Percentiles rank a stretch among this genome's conserved stretches.
phyloP scores from a whole-genome alignment of 2,113 vertebrate species.

The Antigone vipio region DNA sequence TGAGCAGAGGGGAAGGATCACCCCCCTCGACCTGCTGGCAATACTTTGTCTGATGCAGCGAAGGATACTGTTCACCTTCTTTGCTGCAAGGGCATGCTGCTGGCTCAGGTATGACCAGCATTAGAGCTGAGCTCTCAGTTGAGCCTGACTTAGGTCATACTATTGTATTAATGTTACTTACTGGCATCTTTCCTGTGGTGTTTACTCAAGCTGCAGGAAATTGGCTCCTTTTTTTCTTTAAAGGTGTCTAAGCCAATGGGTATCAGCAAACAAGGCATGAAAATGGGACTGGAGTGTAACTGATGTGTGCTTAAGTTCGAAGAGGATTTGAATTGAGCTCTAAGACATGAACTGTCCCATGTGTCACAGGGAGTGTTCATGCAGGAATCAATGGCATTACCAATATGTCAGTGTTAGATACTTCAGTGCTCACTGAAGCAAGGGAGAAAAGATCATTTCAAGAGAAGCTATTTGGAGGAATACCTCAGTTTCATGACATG shows the following conservation, averaged over 20 bases:
- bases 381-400: neutral
- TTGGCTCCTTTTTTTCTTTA: neutral
- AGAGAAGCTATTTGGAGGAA: neutral
- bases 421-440: neutral
- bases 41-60: neutral
- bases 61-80: neutral
- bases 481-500: neutral
- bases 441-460: neutral
- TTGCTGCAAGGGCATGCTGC: neutral
- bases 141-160: neutral
- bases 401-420: neutral
- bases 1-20: neutral
- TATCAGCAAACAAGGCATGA: neutral
- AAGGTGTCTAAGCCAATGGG: neutral
- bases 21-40: neutral
- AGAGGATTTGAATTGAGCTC: neutral
- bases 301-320: neutral
- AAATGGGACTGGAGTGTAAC: neutral
- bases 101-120: neutral
- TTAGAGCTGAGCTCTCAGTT: neutral
- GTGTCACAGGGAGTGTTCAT: neutral
- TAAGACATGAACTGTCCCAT: neutral
- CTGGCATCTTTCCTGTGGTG: neutral
- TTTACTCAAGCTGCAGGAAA: neutral
- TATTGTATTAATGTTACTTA: neutral